Base-by-base conservation (phyloP, 2,888 invertebrate genomes). In the Pantelozetes paolii region DNA sequence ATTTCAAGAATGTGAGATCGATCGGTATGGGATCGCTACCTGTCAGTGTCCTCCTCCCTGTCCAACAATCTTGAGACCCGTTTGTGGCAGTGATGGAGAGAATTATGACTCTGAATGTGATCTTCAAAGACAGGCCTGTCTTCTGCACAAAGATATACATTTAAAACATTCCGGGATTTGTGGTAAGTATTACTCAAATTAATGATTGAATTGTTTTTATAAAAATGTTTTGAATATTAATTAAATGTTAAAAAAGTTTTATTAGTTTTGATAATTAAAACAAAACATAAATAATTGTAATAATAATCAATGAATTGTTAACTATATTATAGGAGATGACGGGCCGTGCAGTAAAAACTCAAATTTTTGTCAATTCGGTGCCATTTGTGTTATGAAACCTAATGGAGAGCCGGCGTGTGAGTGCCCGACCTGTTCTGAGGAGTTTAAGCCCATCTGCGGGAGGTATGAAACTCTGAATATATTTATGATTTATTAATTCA, bases 391-490 rank as follows among this genome's bases (percentile, higher is more conserved):
- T 71, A 87, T 89, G 80, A 86, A 85, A 79, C 76, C 79, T 1
- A 84, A 85, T 70, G 88, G 88, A 48, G 85, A 86, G 73, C 89
- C 92, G 50, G 86, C 87, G 77, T 95, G 94, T 82, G 89, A 90
- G 79, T 95, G 94, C 82, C 91, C 92, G 54, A 86, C 87, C 71
- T 92, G 91, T 82, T 88, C 91, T 73, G 88, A 89, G 78, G 91
- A 92, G 84, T 91, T 91, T 82, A 89, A 89, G 77, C 91, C 91
- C 20, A 90, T 91, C 54, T 92, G 91, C 82, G 91, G 91, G 77
- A 71, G 70, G 30, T 64, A 20, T 64, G 57, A 6, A 1, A 23
- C 26, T 62, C 6, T n/a, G 3, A 62, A 6, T 18, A 62, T 30
- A 9, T 62, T 62, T 32, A 15, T 30, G 20, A 18, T 9, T 36